phyloP scores from a whole-genome alignment of 2,888 invertebrate genomes.

The Caenorhabditis uteleia region DNA sequence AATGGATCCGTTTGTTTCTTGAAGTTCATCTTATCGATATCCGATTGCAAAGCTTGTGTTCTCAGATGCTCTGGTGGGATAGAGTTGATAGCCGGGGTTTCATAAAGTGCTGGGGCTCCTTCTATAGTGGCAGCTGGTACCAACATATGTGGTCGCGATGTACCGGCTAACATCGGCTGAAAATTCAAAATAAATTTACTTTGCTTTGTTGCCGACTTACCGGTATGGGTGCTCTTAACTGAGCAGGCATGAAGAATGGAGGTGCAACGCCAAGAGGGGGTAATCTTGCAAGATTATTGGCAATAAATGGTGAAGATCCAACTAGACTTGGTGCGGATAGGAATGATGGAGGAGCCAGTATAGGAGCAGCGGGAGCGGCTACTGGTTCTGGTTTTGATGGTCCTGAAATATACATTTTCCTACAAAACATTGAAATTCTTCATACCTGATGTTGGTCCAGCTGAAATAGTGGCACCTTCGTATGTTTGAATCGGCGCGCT shows the following conservation, averaged over 20 bases:
- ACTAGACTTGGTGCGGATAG: conserved; percentile 2
- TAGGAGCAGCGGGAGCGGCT: conserved; percentile 4
- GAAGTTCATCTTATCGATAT: conserved; percentile 62
- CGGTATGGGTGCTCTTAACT: conserved; percentile 17
- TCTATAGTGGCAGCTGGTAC: conserved; percentile 38
- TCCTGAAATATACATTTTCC: not conserved
- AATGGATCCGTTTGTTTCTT: conserved; percentile 54
- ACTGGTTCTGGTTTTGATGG: conserved; percentile 1
- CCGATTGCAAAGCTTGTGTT: conserved; percentile 46
- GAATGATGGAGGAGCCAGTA: conserved; percentile 15
- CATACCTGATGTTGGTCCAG: conserved; percentile 15
- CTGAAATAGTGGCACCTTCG: conserved; percentile 31
- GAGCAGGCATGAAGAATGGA: conserved; percentile 31
- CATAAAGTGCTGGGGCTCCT: conserved; percentile 46
- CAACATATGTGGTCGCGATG: conserved; percentile 1
- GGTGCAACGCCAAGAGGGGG: conserved; percentile 25
- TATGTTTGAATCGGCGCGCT: conserved; percentile 16
- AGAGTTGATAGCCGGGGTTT: conserved; percentile 16
- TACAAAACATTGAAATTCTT: too few species aligned
- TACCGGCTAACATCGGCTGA: conserved; percentile 18
- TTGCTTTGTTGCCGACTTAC: conserved; percentile 10
- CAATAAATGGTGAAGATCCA: conserved; percentile 19
- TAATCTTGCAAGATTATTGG: conserved; percentile 8
- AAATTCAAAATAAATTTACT: not conserved
- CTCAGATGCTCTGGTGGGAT: conserved; percentile 27